Evolutionary conservation across 2,888 invertebrate genomes (phyloP).

Genomic region (Hydrotaea diabolus): DNA sequence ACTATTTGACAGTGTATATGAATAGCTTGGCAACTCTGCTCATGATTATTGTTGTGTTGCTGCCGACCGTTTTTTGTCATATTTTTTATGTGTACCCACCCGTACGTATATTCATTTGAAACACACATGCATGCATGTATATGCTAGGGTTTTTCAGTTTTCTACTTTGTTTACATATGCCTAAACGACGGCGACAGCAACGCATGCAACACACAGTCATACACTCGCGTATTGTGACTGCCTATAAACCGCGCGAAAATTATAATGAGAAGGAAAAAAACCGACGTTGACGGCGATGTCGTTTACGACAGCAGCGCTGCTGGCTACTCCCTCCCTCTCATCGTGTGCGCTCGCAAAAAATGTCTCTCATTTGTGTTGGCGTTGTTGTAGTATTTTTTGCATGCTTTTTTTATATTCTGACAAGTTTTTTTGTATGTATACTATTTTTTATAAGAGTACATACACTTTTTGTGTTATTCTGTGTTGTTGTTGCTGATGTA

Average conservation of each 20-base stretch:
- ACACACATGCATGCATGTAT: not conserved
- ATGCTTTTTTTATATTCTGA: slow-evolving; percentile 59
- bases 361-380: slow-evolving; percentile 53
- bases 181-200: not conserved
- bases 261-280: slow-evolving; percentile 28
- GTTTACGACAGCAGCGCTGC: not conserved
- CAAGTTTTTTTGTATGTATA: slow-evolving; percentile 77
- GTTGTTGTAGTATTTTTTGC: slow-evolving; percentile 50
- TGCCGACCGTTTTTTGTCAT: slow-evolving; percentile 33
- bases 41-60: slow-evolving; percentile 26
- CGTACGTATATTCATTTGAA: not conserved
- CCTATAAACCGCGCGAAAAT: slow-evolving; percentile 61
- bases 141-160: slow-evolving; percentile 34
- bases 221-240: slow-evolving; percentile 17
- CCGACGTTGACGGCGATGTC: slow-evolving; percentile 24
- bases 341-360: slow-evolving; percentile 33
- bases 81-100: slow-evolving; percentile 19
- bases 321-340: slow-evolving; percentile 57
- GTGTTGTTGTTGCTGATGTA: slow-evolving; percentile 7
- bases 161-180: slow-evolving; percentile 59
- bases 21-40: slow-evolving; percentile 30
- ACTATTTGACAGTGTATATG: not conserved
- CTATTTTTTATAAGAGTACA: slow-evolving; percentile 73
- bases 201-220: not conserved
- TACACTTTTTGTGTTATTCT: slow-evolving; percentile 38